Conservation (phyloP, 2,113 vertebrate genomes). For the Damaliscus lunatus region DNA sequence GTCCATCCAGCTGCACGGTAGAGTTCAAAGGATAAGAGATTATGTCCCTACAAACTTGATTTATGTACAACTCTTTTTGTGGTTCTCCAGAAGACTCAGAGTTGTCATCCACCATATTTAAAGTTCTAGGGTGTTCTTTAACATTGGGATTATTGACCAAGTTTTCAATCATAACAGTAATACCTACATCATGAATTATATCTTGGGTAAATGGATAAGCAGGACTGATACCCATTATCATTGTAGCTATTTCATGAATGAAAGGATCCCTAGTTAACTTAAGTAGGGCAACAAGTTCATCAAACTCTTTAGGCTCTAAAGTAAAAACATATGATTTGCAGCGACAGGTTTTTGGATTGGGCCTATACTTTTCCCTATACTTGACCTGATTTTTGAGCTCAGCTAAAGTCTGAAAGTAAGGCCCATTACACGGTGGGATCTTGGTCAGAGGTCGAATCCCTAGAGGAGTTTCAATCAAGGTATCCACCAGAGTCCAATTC, state of each 20-base stretch:
- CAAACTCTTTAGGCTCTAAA: constrained; percentile 69
- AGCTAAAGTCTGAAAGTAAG: constrained; percentile 70
- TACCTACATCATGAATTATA: constrained; percentile 67
- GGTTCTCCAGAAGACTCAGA: constrained; percentile 39
- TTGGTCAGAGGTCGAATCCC: constrained; percentile 68
- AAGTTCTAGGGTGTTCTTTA: constrained; percentile 36
- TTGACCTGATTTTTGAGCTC: constrained; percentile 60
- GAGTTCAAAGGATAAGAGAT: constrained; percentile 57
- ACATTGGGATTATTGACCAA: constrained; percentile 57
- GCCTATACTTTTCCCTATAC: constrained; percentile 56
- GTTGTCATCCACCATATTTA: not conserved
- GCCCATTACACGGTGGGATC: constrained; percentile 56
- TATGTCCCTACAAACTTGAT: constrained; percentile 57
- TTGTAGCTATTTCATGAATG: constrained; percentile 68
- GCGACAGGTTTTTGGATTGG: constrained; percentile 52
- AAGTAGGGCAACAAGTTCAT: constrained; percentile 65
- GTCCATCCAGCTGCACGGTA: constrained; percentile 10
- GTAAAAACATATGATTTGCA: constrained; percentile 59
- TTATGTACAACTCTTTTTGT: not conserved
- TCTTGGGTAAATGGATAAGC: constrained; percentile 73
- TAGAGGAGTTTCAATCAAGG: constrained; percentile 69
- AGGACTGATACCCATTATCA: constrained; percentile 67
- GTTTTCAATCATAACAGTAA: constrained; percentile 68
- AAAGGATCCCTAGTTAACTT: constrained; percentile 71
- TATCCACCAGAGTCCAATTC: constrained; percentile 67